Conservation (phyloP, 1,140 invertebrate species). For the Pollicipes pollicipes region DNA sequence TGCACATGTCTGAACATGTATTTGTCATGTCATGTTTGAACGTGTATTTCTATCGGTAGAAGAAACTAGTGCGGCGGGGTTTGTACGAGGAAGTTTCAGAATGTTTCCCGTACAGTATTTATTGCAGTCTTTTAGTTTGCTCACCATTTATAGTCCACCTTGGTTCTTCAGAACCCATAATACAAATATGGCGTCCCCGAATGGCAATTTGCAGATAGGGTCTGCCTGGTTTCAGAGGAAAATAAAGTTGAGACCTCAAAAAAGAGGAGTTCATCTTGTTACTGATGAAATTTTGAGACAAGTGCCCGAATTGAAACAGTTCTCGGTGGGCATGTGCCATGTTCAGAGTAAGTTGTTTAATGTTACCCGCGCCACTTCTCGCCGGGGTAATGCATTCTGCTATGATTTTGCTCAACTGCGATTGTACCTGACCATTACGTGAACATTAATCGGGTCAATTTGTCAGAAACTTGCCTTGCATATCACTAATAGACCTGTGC, state of each 20-base stretch:
- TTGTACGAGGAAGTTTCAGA: too few species aligned
- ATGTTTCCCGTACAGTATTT: too few species aligned
- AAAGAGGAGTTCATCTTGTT: slow-evolving; percentile 82
- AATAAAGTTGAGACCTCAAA: slow-evolving; percentile 81
- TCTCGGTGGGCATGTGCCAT: slow-evolving; percentile 82
- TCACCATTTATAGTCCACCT: too few species aligned
- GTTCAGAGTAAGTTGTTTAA: slow-evolving; percentile 71
- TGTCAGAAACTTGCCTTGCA: not conserved
- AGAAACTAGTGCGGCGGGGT: too few species aligned
- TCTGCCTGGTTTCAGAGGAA: slow-evolving; percentile 93
- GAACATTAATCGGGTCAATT: slow-evolving; percentile 4
- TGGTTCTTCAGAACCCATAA: too few species aligned
- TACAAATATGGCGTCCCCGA: slow-evolving; percentile 57
- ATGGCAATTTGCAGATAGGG: slow-evolving; percentile 67
- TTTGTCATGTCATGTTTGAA: too few species aligned
- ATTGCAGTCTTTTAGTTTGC: too few species aligned
- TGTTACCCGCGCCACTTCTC: slow-evolving; percentile 12
- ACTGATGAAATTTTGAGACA: slow-evolving; percentile 86
- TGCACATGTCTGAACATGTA: too few species aligned
- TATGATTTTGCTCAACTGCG: slow-evolving; percentile 18
- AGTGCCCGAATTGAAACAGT: slow-evolving; percentile 78
- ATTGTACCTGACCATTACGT: not conserved
- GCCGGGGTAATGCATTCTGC: slow-evolving; percentile 21
- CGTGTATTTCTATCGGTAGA: too few species aligned
- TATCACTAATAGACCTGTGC: not conserved